Base-by-base conservation (phyloP, 2,888 invertebrate genomes). In the Caenorhabditis angaria region DNA sequence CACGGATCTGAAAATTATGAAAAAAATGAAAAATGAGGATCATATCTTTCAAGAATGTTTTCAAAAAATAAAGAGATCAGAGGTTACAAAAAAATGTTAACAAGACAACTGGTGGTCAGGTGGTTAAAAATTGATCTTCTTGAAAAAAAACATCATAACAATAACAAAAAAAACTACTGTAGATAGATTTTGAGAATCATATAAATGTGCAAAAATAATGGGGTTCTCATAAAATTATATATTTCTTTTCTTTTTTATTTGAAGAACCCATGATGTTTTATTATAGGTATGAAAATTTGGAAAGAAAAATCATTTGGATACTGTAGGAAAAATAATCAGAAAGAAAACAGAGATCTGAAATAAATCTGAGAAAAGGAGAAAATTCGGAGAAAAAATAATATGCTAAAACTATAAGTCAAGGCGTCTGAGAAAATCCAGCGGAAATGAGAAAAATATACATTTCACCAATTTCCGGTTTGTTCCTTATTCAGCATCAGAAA, bases 391-490 rank as follows among this genome's bases (percentile, higher is more conserved):
- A 12, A 41, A 41, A 41, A 41, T 18, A 41, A 41, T 18, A 10
- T n/a, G n/a, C n/a, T n/a, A n/a, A n/a, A n/a, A n/a, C n/a, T n/a
- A n/a, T n/a, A n/a, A n/a, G n/a, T n/a, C n/a, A 41, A 14, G 41
- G 18, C 18, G 41, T 41, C 41, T 41, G 41, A 41, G 41, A 41
- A 41, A 41, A 18, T 10, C 14, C 18, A n/a, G 41, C 41, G 41
- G 41, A 41, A 41, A 41, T 41, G 41, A 41, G 41, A 41, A 41
- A 41, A 41, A 41, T 41, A 41, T 41, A 41, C 10, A 41, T 41
- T 18, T 18, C 14, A 14, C 41, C 41, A 41, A 41, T 41, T 41
- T 41, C 41, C 41, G 41, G 10, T 41, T 41, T n/a, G n/a, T n/a
- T n/a, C n/a, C n/a, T n/a, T n/a, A n/a, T n/a, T n/a, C n/a, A n/a